Conservation (phyloP, 2,113 vertebrate species). For the Saccopteryx leptura region DNA sequence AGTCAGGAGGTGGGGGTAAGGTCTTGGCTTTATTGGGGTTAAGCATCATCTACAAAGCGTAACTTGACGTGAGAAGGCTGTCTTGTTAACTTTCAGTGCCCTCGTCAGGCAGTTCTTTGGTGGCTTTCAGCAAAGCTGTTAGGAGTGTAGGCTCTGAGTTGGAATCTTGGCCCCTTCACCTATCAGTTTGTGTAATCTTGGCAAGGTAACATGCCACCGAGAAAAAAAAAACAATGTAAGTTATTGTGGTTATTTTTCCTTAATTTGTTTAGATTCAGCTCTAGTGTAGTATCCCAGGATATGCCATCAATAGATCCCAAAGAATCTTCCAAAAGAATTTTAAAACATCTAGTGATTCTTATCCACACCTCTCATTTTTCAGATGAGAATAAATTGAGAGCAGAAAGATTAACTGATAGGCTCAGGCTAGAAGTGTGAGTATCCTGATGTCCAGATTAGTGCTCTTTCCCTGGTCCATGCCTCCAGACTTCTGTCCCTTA, state of each 20-base stretch:
- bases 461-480: background rate
- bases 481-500: background rate
- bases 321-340: conserved; percentile 11
- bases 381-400: conserved; percentile 32
- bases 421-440: background rate
- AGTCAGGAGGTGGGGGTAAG: background rate
- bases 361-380: conserved; percentile 46
- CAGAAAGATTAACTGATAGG: background rate
- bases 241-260: conserved; percentile 14
- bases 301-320: background rate
- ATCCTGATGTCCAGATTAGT: background rate
- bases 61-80: background rate
- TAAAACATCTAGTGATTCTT: conserved; percentile 48
- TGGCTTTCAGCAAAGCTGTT: background rate
- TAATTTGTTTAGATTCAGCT: conserved; percentile 25
- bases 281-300: background rate
- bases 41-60: background rate
- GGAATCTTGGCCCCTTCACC: background rate
- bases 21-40: background rate
- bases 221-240: background rate
- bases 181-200: background rate
- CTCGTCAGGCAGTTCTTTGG: background rate
- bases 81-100: background rate
- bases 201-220: background rate
- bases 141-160: background rate